Base-by-base conservation (phyloP, 2,797 vertebrate species). In the Channa striata region DNA sequence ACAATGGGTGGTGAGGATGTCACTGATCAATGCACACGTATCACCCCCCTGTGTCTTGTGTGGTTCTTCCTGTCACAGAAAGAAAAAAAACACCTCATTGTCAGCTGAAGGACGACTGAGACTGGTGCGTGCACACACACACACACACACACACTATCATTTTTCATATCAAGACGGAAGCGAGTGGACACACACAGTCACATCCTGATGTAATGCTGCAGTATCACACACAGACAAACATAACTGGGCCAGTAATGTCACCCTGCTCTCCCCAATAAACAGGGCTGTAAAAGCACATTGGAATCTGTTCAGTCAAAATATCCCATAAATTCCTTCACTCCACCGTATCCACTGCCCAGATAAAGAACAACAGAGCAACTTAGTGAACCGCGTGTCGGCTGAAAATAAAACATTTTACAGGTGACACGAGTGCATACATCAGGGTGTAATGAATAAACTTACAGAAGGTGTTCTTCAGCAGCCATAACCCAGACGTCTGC, bases 221-320 rank as follows among this genome's bases (percentile, higher is more conserved):
- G 58, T 57, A 60, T 68, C 68, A 43, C 36, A 49, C n/a, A 56
- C 1, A 49, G 34, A 42, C 49, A 54, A 59, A 76, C 67, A 67
- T 6, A 11, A 16, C 13, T 21, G 69, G 70, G 72, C 61, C 61
- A 71, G 69, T 71, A 77, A 58, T 58, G 74, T 80, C 77, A 61
- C 57, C 62, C 52, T 25, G 20, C 60, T 48, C 5, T 52, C 49
- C 33, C 42, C 44, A 49, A 39, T 30, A 14, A 69, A 50, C 23
- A 8, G 42, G 2, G 48, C 68, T 58, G 46, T 47, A 51, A 25
- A 25, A 21, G 48, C 48, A 49, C 13, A n/a, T 16, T 1, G 23
- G 47, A 6, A 9, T 46, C 54, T 16, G 30, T 11, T 11, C 46
- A 33, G 42, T 40, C n/a, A 36, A 4, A 14, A 19, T 1, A 1